A percentile compares a stretch with the other conserved stretches of the same genome.
phyloP scores from a whole-genome alignment of 2,113 vertebrate genomes.

The Engystomops pustulosus region DNA sequence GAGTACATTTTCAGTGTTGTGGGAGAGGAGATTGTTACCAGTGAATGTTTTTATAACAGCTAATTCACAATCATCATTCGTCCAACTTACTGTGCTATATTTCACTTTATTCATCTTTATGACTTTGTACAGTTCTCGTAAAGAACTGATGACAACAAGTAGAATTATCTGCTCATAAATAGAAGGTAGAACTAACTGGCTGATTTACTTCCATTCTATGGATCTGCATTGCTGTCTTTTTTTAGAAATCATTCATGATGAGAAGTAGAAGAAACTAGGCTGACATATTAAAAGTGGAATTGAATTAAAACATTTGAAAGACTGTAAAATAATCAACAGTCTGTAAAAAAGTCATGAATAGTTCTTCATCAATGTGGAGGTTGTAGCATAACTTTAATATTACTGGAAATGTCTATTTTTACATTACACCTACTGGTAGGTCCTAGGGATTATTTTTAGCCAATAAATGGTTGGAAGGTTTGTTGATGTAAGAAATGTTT shows the following conservation, averaged over 20 bases:
- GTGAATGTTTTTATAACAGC: neutral
- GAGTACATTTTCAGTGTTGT: neutral
- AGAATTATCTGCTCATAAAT: neutral
- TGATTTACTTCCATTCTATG: neutral
- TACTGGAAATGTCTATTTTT: too few relatives aligned
- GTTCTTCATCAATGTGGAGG: neutral
- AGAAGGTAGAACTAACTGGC: neutral
- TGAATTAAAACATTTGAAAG: neutral
- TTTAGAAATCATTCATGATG: neutral
- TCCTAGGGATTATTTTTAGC: too few relatives aligned
- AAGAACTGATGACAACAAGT: neutral
- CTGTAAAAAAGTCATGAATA: too few relatives aligned
- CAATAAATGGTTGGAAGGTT: too few relatives aligned
- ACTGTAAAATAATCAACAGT: neutral
- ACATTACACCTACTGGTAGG: too few relatives aligned
- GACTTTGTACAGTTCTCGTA: neutral
- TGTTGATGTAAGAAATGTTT: too few relatives aligned
- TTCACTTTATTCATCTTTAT: neutral
- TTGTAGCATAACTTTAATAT: too few relatives aligned
- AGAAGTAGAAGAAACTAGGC: neutral
- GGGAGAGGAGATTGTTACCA: neutral
- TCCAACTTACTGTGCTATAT: neutral
- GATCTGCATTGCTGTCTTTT: neutral
- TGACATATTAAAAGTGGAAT: neutral
- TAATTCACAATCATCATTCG: neutral